phyloP scores from a whole-genome alignment of 1,140 invertebrate genomes.

The Ceratosolen solmsi region DNA sequence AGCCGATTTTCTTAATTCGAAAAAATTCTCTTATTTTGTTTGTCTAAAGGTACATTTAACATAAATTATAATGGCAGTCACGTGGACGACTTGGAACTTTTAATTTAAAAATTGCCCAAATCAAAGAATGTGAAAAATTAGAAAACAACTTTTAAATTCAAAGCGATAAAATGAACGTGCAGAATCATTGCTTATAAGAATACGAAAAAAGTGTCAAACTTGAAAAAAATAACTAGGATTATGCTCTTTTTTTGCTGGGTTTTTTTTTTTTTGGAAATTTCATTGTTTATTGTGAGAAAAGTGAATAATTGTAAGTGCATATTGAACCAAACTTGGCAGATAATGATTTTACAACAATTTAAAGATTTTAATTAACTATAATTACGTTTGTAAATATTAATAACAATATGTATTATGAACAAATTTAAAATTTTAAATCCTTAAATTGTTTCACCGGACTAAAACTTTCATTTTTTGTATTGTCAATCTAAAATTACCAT shows the following conservation, averaged over 20 bases:
- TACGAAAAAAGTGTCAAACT: slow-evolving; percentile 34
- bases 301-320: slow-evolving; percentile 5
- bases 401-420: background rate
- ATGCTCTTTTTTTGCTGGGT: background rate
- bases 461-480: slow-evolving; percentile 45
- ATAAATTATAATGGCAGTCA: slow-evolving; percentile 5
- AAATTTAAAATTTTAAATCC: slow-evolving; percentile 18
- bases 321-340: background rate
- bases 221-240: no score
- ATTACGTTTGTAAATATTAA: slow-evolving; percentile 35
- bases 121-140: slow-evolving; percentile 21
- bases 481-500: slow-evolving; percentile 44
- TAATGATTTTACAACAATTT: background rate
- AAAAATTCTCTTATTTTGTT: slow-evolving; percentile 28
- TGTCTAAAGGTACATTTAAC: slow-evolving; percentile 34
- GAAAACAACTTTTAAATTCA: slow-evolving; percentile 35
- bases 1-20: slow-evolving; percentile 25
- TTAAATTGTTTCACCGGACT: slow-evolving; percentile 36
- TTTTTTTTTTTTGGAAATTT: background rate
- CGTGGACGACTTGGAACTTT: background rate
- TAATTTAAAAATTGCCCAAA: slow-evolving; percentile 4
- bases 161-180: slow-evolving; percentile 37
- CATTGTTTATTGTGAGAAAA: background rate
- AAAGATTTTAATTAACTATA: background rate
- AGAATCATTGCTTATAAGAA: slow-evolving; percentile 21